Base-by-base conservation (phyloP, 1,140 invertebrate species). In the Drosophila sturtevanti region DNA sequence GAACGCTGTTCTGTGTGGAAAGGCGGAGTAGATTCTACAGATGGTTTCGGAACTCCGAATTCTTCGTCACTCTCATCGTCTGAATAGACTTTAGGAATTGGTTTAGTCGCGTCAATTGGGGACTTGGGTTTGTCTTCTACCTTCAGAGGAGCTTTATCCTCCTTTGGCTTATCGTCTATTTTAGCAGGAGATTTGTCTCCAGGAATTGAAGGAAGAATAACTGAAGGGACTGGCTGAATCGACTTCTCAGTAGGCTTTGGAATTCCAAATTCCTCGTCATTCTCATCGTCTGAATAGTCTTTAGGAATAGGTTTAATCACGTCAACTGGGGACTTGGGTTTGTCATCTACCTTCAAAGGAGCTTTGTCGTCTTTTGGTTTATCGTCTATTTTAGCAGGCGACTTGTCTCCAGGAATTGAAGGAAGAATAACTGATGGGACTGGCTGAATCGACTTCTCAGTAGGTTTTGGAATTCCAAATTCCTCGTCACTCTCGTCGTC, bases 271-370 rank as follows among this genome's bases (percentile, higher is more conserved):
- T 38, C 37, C 6, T 61, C 59, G 24, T 61, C 59, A 10, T 37
- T 61, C 3, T 56, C 34, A 65, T 65, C 51, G 14, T 65, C 63
- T 7, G 48, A 65, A 24, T 65, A 65, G 7, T 55, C 34, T 37
- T 38, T 55, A 1, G 12, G 37, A 37, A 4, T 22, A 12, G 12
- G 31, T 16, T 63, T 48, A 16, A 10, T 24, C 12, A 10, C 2
- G 12, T 51, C 61, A 31, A 35, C 2, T 9, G 38, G 24, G 5
- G 59, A 61, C 22, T 61, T 61, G 4, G 59, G 38, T 44, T 61
- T 48, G 6, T 61, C 38, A 0, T 68, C 51, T 6, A 27, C 7
- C 48, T 58, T 64, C 21, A 27, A 12, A 11, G 48, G 31, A 10
- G 21, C 1, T 12, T 41, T 41, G 24, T 41, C 52, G 3, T 52